Percentiles rank a stretch among this genome's conserved stretches.
Conservation (phyloP, 2,113 vertebrate species). For the Eurystomus gularis region DNA sequence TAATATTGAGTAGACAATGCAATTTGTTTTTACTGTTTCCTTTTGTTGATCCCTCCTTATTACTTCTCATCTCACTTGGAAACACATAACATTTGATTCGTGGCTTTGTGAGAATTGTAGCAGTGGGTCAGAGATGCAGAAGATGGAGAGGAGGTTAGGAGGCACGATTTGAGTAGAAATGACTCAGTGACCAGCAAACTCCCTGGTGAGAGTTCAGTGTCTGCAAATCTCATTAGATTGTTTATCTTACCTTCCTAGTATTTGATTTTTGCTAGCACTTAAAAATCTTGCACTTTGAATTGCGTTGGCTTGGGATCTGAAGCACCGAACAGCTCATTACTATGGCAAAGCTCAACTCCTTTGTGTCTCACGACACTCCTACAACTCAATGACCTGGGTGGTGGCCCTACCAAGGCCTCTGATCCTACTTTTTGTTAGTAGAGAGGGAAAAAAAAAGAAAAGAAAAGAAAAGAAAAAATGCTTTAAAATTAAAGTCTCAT, state of each 20-base stretch:
- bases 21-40: constrained; percentile 52
- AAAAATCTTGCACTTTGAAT: background rate
- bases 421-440: constrained; percentile 46
- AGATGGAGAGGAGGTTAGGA: background rate
- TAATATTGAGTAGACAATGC: constrained; percentile 32
- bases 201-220: background rate
- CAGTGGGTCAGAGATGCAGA: background rate
- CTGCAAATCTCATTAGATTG: background rate
- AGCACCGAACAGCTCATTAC: background rate
- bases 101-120: background rate
- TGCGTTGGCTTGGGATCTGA: background rate
- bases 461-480: background rate
- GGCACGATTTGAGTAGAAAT: background rate
- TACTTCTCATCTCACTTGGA: constrained; percentile 33
- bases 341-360: background rate
- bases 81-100: background rate
- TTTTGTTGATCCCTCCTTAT: constrained; percentile 41
- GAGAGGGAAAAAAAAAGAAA: background rate
- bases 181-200: background rate
- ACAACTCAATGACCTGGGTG: constrained; percentile 5
- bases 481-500: constrained; percentile 49
- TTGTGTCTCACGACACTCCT: background rate
- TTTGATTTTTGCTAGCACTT: background rate
- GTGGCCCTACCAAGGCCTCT: constrained; percentile 13
- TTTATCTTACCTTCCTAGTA: background rate